Evolutionary conservation across 2,113 vertebrate species (phyloP).

Genomic region (Urocolius indicus): DNA sequence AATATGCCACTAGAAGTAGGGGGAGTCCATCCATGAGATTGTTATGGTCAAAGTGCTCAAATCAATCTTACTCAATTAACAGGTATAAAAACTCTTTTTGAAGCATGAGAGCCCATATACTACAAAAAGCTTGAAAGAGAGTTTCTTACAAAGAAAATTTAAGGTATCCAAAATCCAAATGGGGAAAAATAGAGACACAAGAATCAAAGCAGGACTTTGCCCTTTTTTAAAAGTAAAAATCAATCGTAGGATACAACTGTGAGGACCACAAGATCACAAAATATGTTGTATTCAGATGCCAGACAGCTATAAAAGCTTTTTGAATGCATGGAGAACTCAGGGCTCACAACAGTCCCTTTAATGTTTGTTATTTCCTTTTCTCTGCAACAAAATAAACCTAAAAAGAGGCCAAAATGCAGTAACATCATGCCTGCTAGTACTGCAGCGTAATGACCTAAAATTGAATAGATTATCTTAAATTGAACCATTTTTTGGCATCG

Average conservation of each 20-base stretch:
- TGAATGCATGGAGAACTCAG: neutral
- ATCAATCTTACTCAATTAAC: neutral
- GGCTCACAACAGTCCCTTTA: neutral
- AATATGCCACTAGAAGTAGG: neutral
- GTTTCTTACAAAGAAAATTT: neutral
- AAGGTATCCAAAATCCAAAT: neutral
- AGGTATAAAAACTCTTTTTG: neutral
- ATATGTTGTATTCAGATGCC: constrained; percentile 1
- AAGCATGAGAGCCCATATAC: neutral
- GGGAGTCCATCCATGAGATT: neutral
- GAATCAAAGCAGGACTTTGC: constrained; percentile 33
- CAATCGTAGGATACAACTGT: neutral
- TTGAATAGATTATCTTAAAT: constrained; percentile 38
- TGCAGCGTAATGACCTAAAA: constrained; percentile 28
- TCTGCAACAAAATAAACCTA: neutral
- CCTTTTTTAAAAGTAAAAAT: constrained; percentile 33
- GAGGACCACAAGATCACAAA: neutral
- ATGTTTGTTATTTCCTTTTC: neutral
- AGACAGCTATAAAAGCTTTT: neutral
- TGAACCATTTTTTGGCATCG: constrained; percentile 44
- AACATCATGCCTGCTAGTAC: neutral
- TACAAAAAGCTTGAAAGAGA: neutral
- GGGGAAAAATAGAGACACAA: neutral
- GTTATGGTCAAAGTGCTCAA: neutral
- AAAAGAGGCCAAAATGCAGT: neutral